Percentiles rank a stretch among this genome's conserved stretches.
These are phyloP conservation scores for Orchesella flavescens DNA, from an alignment of 2,888 invertebrate species.

Conservation along the genomic window DNA sequence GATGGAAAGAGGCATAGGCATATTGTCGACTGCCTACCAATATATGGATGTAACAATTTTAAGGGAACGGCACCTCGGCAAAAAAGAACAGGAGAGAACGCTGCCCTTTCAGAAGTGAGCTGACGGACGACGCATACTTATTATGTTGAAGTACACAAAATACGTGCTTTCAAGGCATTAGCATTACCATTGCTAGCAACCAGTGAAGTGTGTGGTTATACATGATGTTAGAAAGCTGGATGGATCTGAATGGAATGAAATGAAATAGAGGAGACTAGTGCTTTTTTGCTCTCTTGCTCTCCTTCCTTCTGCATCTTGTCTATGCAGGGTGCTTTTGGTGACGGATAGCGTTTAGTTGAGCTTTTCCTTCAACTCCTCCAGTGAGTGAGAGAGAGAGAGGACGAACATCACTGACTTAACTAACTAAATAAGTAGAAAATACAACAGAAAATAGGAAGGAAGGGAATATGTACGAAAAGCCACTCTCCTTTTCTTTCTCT, in stretches of 20 bases:
- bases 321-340: background rate
- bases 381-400: background rate
- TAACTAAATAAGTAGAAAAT: constrained; percentile 7
- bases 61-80: constrained; percentile 50
- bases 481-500: constrained; percentile 1
- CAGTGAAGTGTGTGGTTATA: background rate
- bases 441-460: constrained; percentile 12
- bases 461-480: constrained; percentile 14
- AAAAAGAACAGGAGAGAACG: constrained; percentile 37
- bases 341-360: background rate
- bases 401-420: background rate
- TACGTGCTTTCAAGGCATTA: background rate
- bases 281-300: constrained; percentile 13
- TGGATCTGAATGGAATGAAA: background rate
- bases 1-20: background rate
- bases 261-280: background rate
- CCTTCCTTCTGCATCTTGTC: constrained; percentile 7
- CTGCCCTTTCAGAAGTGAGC: constrained; percentile 29
- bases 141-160: constrained; percentile 7
- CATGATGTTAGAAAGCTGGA: background rate
- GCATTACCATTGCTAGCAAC: too few species aligned
- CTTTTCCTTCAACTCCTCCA: constrained; percentile 3
- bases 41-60: background rate
- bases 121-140: constrained; percentile 35
- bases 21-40: background rate